phyloP scores from a whole-genome alignment of 1,140 invertebrate genomes.

The Orchestia grillus region DNA sequence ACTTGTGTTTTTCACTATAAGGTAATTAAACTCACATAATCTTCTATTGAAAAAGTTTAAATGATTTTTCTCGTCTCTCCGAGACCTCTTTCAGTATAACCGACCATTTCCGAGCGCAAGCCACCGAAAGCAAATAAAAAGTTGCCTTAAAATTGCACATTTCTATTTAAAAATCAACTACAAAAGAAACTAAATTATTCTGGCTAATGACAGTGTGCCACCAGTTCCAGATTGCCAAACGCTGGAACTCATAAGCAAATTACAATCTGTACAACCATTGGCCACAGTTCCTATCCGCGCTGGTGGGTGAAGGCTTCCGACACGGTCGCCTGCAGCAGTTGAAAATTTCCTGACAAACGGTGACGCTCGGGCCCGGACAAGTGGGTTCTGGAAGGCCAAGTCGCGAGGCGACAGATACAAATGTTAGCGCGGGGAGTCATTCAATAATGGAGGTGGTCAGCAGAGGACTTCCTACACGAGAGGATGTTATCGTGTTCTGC shows the following conservation, averaged over 20 bases:
- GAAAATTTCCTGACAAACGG: neutral
- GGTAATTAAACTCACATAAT: no score
- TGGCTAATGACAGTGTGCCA: neutral
- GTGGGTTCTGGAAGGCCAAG: neutral
- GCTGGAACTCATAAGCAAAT: neutral
- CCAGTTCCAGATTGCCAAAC: neutral
- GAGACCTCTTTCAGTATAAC: no score
- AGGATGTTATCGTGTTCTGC: constrained; percentile 56
- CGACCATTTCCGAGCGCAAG: no score
- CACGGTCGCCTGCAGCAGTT: neutral
- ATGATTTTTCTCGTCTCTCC: no score
- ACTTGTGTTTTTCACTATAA: no score
- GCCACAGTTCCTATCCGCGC: neutral
- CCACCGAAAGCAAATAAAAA: no score
- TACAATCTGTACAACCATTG: no score
- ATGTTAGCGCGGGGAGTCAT: constrained; percentile 42
- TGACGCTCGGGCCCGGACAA: neutral
- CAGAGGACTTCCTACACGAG: constrained; percentile 43
- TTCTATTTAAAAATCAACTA: no score
- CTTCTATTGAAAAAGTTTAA: no score
- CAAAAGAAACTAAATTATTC: neutral
- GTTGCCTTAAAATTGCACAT: no score
- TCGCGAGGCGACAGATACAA: constrained; percentile 26
- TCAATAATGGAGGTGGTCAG: constrained; percentile 54
- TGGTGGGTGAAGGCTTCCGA: neutral